A percentile compares a stretch with the other conserved stretches of the same genome.
Evolutionary conservation across 2,113 vertebrate genomes (phyloP).

Genomic region (Penelope pileata): DNA sequence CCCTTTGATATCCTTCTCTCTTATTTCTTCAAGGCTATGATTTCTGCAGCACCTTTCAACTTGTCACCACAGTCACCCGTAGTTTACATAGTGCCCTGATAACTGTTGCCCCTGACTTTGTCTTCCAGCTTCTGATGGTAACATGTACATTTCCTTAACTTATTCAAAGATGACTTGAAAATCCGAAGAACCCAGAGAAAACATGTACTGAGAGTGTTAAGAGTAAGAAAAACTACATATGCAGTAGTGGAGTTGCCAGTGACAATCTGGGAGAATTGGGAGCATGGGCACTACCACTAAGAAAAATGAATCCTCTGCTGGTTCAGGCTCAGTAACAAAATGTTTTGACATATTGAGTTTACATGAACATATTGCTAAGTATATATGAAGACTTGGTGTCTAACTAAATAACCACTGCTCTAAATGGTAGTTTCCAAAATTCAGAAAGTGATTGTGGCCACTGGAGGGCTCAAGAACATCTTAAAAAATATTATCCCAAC

Average conservation of each 20-base stretch:
- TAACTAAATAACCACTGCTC: background rate
- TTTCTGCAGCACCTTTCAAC: background rate
- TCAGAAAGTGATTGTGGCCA: background rate
- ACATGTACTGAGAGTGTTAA: fast-evolving
- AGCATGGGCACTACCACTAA: background rate
- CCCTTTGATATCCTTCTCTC: background rate
- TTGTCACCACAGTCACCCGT: background rate
- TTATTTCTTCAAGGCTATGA: background rate
- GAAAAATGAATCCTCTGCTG: background rate
- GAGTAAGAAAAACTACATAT: background rate
- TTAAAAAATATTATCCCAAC: background rate
- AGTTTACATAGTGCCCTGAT: background rate
- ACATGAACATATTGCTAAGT: background rate
- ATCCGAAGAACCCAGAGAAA: background rate
- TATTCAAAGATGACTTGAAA: background rate
- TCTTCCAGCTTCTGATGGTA: background rate
- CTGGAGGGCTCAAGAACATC: background rate
- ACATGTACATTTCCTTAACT: background rate
- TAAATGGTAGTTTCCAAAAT: background rate
- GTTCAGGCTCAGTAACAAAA: background rate
- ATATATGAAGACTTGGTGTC: background rate
- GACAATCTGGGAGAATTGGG: background rate
- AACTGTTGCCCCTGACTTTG: background rate
- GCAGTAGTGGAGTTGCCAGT: background rate
- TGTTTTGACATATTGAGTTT: background rate